phyloP scores from a whole-genome alignment of 2,888 invertebrate genomes.

The Ectemnius cavifrons region DNA sequence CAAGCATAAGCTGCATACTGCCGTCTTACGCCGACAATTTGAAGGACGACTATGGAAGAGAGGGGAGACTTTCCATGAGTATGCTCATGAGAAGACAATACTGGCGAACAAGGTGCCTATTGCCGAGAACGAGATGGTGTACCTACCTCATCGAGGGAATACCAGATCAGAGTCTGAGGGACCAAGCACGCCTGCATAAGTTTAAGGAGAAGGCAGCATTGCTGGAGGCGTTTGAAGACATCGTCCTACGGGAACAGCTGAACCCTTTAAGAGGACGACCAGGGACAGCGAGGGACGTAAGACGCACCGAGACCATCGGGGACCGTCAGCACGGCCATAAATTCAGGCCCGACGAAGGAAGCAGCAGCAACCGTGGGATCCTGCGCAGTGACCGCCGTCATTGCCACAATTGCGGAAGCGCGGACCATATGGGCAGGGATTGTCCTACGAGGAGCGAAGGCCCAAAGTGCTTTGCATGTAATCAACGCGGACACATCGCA shows the following conservation, averaged over 20 bases:
- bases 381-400: no score
- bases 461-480: conserved; percentile 2
- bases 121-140: not conserved
- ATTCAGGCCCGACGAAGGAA: no score
- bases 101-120: not conserved
- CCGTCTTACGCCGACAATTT: not conserved
- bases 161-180: not conserved
- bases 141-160: conserved; percentile 11
- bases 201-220: no score
- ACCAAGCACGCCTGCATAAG: not conserved
- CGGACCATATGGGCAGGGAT: not conserved
- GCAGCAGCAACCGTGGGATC: no score
- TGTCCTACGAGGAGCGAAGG: conserved; percentile 3
- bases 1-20: no score
- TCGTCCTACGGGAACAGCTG: no score
- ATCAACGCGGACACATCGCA: conserved; percentile 4
- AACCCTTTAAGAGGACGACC: no score
- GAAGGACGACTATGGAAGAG: not conserved
- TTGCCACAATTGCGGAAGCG: no score
- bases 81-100: not conserved
- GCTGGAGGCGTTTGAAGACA: no score
- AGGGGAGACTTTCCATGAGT: not conserved
- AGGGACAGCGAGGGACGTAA: no score
- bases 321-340: no score
- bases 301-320: no score